Evolutionary conservation across 2,797 vertebrate species (phyloP).

Genomic region (Epinephelus malabaricus): DNA sequence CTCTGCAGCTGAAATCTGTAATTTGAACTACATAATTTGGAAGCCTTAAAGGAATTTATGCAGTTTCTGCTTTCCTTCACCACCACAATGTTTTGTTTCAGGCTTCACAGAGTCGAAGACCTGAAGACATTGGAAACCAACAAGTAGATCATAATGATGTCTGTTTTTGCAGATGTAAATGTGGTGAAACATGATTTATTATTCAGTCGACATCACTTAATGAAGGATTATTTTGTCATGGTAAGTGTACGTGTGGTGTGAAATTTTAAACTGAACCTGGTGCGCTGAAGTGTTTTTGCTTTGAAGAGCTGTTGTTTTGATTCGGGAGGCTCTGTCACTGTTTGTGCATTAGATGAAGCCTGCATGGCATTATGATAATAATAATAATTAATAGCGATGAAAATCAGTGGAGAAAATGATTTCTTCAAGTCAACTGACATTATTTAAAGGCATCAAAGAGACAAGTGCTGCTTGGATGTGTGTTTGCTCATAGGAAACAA

Average conservation of each 20-base stretch:
- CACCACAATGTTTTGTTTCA: background rate
- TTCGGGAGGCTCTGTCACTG: slow-evolving; percentile 24
- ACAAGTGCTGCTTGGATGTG: slow-evolving; percentile 32
- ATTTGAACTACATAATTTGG: background rate
- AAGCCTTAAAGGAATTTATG: background rate
- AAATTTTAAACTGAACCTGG: slow-evolving; percentile 10
- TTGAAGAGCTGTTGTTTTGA: slow-evolving; percentile 48
- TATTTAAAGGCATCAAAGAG: slow-evolving; percentile 63
- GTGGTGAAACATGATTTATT: slow-evolving; percentile 18
- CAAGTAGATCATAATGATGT: background rate
- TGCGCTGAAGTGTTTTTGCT: slow-evolving; percentile 25
- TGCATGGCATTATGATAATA: slow-evolving; percentile 15
- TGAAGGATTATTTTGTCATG: slow-evolving; percentile 7
- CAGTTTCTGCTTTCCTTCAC: background rate
- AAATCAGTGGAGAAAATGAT: slow-evolving; percentile 41
- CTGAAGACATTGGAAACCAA: background rate
- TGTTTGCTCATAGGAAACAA: slow-evolving; percentile 55
- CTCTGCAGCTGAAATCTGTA: background rate
- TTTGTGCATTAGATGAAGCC: slow-evolving; percentile 28
- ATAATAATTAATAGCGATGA: slow-evolving; percentile 41
- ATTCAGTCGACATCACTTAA: slow-evolving; percentile 24
- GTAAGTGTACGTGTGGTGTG: background rate
- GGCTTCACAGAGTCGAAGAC: background rate
- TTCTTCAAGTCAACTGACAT: slow-evolving; percentile 44
- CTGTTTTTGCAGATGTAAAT: slow-evolving; percentile 4